A percentile compares a stretch with the other conserved stretches of the same genome.
Conservation (phyloP, 2,888 invertebrate species). For the Cryptocephalus primarius region DNA sequence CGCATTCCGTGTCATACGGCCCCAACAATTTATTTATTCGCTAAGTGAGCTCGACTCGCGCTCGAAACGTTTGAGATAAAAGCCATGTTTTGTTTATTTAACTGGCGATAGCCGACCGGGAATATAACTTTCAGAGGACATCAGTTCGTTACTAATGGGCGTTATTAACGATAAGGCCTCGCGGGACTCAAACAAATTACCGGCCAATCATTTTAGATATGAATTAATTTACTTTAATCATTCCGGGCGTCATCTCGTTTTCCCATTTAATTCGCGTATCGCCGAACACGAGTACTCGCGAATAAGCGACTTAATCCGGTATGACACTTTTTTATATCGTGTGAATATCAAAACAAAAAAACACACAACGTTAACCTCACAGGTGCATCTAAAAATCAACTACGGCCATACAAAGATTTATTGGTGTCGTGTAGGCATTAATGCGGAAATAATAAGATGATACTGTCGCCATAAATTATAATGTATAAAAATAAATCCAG, state of each 20-base stretch:
- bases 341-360: no score
- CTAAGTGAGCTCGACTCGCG: constrained; percentile 32
- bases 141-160: constrained; percentile 20
- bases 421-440: no score
- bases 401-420: no score
- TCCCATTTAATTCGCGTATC: constrained; percentile 4
- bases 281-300: no score
- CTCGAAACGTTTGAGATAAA: constrained; percentile 33
- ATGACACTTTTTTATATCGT: no score
- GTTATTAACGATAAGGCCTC: constrained; percentile 17
- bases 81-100: constrained; percentile 31
- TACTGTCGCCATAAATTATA: no score
- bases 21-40: constrained; percentile 29
- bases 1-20: constrained; percentile 11
- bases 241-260: neutral
- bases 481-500: no score
- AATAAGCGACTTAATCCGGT: no score
- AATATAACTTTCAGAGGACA: constrained; percentile 25
- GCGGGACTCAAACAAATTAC: constrained; percentile 16
- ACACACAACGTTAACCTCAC: no score
- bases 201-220: constrained; percentile 14
- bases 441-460: no score
- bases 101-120: constrained; percentile 22
- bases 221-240: constrained; percentile 14
- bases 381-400: no score